These are phyloP conservation scores for Trididemnum miniatum DNA, from an alignment of 23 tunicate genomes.

Conservation along the genomic window DNA sequence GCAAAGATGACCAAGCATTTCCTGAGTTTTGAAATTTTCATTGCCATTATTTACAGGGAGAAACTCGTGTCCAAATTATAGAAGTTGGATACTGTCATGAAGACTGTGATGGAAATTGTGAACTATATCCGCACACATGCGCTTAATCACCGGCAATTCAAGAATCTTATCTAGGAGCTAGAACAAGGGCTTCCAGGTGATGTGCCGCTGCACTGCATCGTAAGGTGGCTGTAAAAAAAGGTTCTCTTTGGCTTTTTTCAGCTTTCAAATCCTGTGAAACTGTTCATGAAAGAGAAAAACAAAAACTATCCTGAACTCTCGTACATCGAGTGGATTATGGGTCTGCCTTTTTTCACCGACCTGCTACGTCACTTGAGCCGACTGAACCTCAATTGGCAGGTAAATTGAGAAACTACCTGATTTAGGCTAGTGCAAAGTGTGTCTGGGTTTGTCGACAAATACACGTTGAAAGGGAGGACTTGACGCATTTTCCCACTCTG, in stretches of 20 bases:
- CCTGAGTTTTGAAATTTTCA: slow-evolving; percentile 21
- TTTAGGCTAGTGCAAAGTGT: slow-evolving; percentile 40
- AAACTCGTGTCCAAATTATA: slow-evolving; percentile 23
- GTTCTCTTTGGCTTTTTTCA: too few species aligned
- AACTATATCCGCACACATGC: slow-evolving; percentile 44
- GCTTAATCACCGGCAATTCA: slow-evolving; percentile 54
- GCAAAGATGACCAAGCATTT: slow-evolving; percentile 34
- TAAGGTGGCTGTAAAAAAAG: too few species aligned
- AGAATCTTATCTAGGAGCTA: slow-evolving; percentile 44
- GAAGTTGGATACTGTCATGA: slow-evolving; percentile 38
- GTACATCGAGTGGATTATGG: too few species aligned
- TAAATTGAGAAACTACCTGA: slow-evolving; percentile 24
- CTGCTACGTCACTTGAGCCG: too few species aligned
- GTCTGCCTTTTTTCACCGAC: too few species aligned
- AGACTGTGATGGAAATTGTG: slow-evolving; percentile 25
- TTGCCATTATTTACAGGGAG: slow-evolving; percentile 19
- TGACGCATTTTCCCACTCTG: too few species aligned
- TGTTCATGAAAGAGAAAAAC: too few species aligned
- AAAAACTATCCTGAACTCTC: too few species aligned
- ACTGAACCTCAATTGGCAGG: slow-evolving; percentile 3
- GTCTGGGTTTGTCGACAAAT: slow-evolving; percentile 33
- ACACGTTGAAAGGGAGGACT: too few species aligned
- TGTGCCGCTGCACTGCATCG: slow-evolving; percentile 43
- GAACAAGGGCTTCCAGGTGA: slow-evolving; percentile 45
- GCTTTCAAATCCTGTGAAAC: too few species aligned